Base-by-base conservation (phyloP, 2,888 invertebrate species). In the Saturnia japonica region DNA sequence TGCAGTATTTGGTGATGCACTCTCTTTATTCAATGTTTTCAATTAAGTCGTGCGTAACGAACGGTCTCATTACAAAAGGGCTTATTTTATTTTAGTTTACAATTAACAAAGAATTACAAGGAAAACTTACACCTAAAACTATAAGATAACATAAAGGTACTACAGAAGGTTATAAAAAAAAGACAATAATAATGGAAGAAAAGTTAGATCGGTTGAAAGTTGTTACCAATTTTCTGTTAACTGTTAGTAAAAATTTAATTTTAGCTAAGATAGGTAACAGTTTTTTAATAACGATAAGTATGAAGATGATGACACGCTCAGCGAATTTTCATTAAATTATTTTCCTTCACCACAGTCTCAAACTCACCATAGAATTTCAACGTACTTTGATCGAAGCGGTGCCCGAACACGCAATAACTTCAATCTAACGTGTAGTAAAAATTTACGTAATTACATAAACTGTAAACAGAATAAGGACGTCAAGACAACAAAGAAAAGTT, bases 1-100 rank as follows among this genome's bases (percentile, higher is more conserved):
- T n/a, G n/a, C n/a, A n/a, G 64, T 79, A 78, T 78, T 74, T 68
- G 70, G 72, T 66, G 75, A 80, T 79, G 74, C 76, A 78, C 78
- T 79, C 25, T 73, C 72, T 54, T 77, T 74, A 75, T 73, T 76
- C 70, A 76, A 70, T 69, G 73, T 76, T 73, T 73, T 34, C 72
- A 68, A 67, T 11, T 71, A 68, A 57, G 67, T 74, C 79, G 79
- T 79, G 78, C 79, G 74, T 51, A 54, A 73, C 77, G 70, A 68
- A 34, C 22, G 28, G 64, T 11, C 51, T 9, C 77, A 77, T 76
- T 78, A 70, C 67, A 71, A 54, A 68, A 40, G n/a, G 12, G 12
- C 19, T 47, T 47, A 16, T 16, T 45, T n/a, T n/a, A n/a, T n/a
- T n/a, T n/a, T n/a, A n/a, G n/a, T n/a, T n/a, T n/a, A n/a, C n/a